Evolutionary conservation across 2,888 invertebrate genomes (phyloP), one percentile per base, ranked within the genome.

Genomic region (Folsomia manolachei): DNA sequence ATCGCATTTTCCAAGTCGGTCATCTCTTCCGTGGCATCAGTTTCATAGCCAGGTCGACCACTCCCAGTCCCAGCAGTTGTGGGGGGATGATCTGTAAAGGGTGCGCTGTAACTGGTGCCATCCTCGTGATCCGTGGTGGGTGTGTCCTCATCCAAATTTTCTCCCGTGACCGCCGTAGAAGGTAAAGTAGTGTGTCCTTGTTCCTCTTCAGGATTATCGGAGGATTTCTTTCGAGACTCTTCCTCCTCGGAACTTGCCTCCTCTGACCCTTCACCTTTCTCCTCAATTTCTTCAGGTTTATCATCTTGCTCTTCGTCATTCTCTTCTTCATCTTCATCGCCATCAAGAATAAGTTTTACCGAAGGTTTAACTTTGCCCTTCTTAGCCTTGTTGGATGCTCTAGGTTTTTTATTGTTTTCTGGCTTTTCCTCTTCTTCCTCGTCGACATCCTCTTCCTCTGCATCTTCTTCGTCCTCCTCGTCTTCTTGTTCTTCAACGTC

Each of bases 221-320:
- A 24, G 18, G 2, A 7, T n/a, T 63, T 64, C 14, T n/a, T n/a
- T n/a, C n/a, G n/a, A n/a, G n/a, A n/a, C n/a, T n/a, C n/a, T n/a
- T 24, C 53, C 14, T 65, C 71, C 19, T 63, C 70, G 63, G 27
- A 52, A 4, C 63, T 52, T 18, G 23, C 62, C 53, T 24, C 63
- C 24, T n/a, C 23, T 1, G 4, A 1, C 24, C 18, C 51, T n/a
- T n/a, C n/a, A n/a, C n/a, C n/a, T n/a, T n/a, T n/a, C n/a, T 60
- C 23, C n/a, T 60, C n/a, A 4, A 11, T n/a, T n/a, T 60, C 60
- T 60, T 67, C 27, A 19, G 1, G 7, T 19, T 27, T 61, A 23
- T 24, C 62, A 7, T 90, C 90, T 79, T 24, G 25, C 18, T 66
- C 72, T n/a, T 65, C 67, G 63, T 27, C 27, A 2, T 39, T 39